Base-by-base conservation (phyloP, 2,888 invertebrate species). In the Molorchus minor region DNA sequence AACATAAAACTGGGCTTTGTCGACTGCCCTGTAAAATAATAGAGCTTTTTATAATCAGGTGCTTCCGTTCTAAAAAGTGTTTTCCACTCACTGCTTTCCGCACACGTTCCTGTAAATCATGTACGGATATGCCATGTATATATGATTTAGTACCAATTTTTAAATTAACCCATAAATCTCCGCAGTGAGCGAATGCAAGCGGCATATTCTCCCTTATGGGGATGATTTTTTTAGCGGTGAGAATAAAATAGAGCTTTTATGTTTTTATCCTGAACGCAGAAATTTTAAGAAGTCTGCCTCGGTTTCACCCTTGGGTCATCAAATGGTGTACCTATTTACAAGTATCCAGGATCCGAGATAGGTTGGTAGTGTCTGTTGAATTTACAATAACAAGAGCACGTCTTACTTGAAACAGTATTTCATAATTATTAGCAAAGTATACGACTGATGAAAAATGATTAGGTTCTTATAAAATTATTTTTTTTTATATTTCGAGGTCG, bases 101-200 rank as follows among this genome's bases (percentile, higher is more conserved):
- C 25, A 52, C 21, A 52, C 41, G 29, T 12, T 16, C 30, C 41
- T 52, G 41, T 52, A 52, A 52, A 52, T 52, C 52, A 52, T 30
- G 36, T 17, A 41, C 41, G 52, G 30, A 52, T 52, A 21, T 30
- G 52, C 41, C 51, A 29, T 16, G 52, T 41, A 30, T 21, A 15
- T 41, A 25, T 41, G 52, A 52, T 52, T 52, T 52, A 52, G 13
- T 29, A 41, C 52, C 40, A 40, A 52, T 52, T 52, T 33, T 52
- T 52, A 52, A 52, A 52, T 52, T 52, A 52, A 52, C 52, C 41
- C 52, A 41, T 52, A 52, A 52, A 52, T 52, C 52, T 52, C 25
- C 12, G 13, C 8, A 19, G 40, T 30, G 30, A 52, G 52, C 40
- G 52, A 52, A 52, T 52, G 41, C 41, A 41, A 33, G 52, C 40